A percentile compares a stretch with the other conserved stretches of the same genome.
phyloP scores from a whole-genome alignment of 2,113 vertebrate species.

The Cepphus grylle region DNA sequence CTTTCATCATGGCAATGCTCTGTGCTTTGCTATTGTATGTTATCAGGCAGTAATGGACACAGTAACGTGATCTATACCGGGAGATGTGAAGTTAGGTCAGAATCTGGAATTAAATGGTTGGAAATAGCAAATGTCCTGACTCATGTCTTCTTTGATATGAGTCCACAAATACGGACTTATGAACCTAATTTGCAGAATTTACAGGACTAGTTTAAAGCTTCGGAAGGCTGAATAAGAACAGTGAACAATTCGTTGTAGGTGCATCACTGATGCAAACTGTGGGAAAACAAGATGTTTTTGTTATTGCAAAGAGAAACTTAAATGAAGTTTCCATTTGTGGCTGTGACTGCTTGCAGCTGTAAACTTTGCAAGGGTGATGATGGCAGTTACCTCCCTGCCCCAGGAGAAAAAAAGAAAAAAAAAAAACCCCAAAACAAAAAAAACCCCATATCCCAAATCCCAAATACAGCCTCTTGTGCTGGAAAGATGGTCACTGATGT shows the following conservation, averaged over 20 bases:
- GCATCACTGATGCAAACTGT: accelerated
- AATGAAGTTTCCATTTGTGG: not conserved
- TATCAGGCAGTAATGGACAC: not conserved
- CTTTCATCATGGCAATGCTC: not conserved
- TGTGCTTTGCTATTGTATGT: not conserved
- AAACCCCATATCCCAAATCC: not conserved
- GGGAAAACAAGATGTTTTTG: not conserved
- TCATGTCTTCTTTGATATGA: not conserved
- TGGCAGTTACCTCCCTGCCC: not conserved
- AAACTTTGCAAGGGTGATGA: not conserved
- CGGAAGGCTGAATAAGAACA: not conserved
- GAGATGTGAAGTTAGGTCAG: not conserved
- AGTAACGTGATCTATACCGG: not conserved
- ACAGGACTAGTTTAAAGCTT: not conserved
- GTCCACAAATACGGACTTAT: not conserved
- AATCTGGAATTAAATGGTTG: not conserved
- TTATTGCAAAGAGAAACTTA: not conserved
- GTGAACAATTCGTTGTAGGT: not conserved
- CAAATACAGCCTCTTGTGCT: not conserved
- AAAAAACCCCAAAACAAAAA: not conserved
- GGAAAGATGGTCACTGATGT: not conserved
- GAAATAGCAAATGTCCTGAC: not conserved
- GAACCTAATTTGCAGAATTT: not conserved
- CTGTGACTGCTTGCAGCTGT: not conserved
- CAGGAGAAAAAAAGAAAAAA: not conserved